phyloP scores from a whole-genome alignment of 2,888 invertebrate species.

The Acrobasis repandana region DNA sequence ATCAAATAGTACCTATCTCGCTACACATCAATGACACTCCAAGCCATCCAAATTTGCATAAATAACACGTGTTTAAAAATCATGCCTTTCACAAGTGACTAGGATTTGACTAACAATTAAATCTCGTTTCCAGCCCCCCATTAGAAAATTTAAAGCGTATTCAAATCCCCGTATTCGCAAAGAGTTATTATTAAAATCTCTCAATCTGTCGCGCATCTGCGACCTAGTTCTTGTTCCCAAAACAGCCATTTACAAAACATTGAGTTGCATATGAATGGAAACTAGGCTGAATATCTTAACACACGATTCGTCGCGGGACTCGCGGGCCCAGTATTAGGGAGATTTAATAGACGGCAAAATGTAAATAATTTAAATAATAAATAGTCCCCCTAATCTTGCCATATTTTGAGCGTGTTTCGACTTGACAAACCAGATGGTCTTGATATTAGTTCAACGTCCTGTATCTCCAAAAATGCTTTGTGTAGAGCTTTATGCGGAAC shows the following conservation, averaged over 20 bases:
- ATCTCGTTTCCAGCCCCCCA: constrained; percentile 9
- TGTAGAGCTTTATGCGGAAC: constrained; percentile 5
- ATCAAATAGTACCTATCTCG: too few relatives aligned
- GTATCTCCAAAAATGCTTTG: constrained; percentile 7
- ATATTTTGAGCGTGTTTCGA: constrained; percentile 65
- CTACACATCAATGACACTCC: background rate
- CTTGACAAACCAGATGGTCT: constrained; percentile 53
- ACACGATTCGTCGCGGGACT: constrained; percentile 77
- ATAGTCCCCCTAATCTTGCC: constrained; percentile 65
- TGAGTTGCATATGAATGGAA: constrained; percentile 78
- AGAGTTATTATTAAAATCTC: constrained; percentile 73
- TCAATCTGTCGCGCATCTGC: constrained; percentile 74
- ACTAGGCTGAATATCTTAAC: constrained; percentile 79
- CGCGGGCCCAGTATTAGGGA: constrained; percentile 75
- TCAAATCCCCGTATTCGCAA: constrained; percentile 45
- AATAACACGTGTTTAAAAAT: background rate
- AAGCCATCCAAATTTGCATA: background rate
- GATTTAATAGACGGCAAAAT: constrained; percentile 73
- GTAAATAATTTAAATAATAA: constrained; percentile 57
- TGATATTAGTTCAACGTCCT: constrained; percentile 11
- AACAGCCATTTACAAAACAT: constrained; percentile 70
- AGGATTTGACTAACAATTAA: constrained; percentile 11
- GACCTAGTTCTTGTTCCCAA: constrained; percentile 72
- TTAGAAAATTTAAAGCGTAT: constrained; percentile 4
- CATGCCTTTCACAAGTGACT: constrained; percentile 1